Conservation (phyloP, 1,140 invertebrate species). For the Platorchestia sp. region DNA sequence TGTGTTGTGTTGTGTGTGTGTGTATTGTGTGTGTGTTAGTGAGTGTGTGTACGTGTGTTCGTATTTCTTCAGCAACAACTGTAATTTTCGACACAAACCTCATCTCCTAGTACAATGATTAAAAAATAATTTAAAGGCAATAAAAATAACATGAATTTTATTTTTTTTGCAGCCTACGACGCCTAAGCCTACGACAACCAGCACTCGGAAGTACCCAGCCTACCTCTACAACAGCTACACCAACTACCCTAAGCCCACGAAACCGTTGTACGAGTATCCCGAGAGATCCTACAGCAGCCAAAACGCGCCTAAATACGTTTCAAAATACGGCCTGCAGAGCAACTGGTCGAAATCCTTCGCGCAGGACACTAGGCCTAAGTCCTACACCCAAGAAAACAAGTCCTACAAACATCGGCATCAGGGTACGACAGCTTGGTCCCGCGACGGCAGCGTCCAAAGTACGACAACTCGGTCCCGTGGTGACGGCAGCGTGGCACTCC, state of each 20-base stretch:
- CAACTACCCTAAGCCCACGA: neutral
- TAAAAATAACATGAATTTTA: neutral
- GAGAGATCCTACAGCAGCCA: neutral
- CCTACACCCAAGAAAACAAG: no score
- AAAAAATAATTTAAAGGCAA: no score
- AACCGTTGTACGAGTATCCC: conserved; percentile 8
- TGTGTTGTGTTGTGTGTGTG: no score
- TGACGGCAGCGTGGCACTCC: neutral
- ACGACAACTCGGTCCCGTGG: neutral
- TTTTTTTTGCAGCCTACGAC: conserved; percentile 4
- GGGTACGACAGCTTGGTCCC: conserved; percentile 39
- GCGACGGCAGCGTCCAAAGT: conserved; percentile 14
- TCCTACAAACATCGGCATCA: conserved; percentile 14
- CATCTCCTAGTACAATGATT: no score
- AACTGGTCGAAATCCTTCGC: no score
- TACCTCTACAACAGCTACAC: conserved; percentile 38
- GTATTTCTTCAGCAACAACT: no score
- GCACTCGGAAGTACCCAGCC: neutral
- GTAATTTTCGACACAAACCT: no score
- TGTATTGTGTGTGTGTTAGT: no score
- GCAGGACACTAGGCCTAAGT: no score
- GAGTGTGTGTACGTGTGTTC: no score
- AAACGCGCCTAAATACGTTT: neutral
- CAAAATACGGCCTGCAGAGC: neutral
- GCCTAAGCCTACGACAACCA: neutral